phyloP scores from a whole-genome alignment of 2,797 vertebrate genomes.

The Danionella dracula region DNA sequence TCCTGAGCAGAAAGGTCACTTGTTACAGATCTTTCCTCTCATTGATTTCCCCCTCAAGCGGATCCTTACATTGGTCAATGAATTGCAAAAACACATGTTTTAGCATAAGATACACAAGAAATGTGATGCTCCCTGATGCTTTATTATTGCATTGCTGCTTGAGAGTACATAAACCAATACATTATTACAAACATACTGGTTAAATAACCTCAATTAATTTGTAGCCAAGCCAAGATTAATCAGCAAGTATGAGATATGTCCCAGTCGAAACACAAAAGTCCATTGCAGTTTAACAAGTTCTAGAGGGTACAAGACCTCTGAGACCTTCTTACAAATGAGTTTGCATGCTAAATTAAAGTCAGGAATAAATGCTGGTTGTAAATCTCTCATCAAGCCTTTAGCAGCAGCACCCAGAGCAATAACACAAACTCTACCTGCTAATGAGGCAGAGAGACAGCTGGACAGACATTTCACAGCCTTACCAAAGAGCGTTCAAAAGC shows the following conservation, averaged over 20 bases:
- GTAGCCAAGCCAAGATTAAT: neutral
- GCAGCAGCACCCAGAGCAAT: conserved; percentile 22
- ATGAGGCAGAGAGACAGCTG: conserved; percentile 4
- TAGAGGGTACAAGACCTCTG: neutral
- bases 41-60: neutral
- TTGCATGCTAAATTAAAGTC: conserved; percentile 21
- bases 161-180: neutral
- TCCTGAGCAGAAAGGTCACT: neutral
- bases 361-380: conserved; percentile 20
- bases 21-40: neutral
- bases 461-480: neutral
- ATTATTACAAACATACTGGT: neutral
- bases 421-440: conserved; percentile 11
- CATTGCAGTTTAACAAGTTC: conserved; percentile 11
- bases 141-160: neutral
- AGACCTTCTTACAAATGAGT: conserved; percentile 26
- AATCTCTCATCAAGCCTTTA: conserved; percentile 2
- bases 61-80: neutral
- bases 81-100: neutral
- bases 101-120: neutral
- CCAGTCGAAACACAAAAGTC: conserved; percentile 23
- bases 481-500: no score
- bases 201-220: no score
- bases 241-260: neutral
- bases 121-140: neutral